Conservation (phyloP, 2,797 vertebrate species). For the Pachyuromys duprasi region DNA sequence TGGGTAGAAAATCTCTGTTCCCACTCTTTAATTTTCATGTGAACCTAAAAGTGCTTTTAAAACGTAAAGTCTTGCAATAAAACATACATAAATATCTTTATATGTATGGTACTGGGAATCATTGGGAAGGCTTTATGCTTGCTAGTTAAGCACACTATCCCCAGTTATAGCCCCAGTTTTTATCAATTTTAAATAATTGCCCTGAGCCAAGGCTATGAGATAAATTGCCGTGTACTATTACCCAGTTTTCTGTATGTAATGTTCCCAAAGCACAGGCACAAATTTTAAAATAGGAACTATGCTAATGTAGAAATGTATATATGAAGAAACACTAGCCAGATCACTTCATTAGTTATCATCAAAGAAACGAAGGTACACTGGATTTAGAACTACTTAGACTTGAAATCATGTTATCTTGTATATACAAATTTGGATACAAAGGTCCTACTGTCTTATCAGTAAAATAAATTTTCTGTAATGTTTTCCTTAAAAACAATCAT, state of each 20-base stretch:
- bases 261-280: neutral
- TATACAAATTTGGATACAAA: neutral
- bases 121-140: neutral
- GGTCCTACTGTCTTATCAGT: neutral
- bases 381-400: constrained; percentile 19
- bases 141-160: neutral
- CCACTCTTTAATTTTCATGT: neutral
- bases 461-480: constrained; percentile 26
- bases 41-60: neutral
- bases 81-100: neutral
- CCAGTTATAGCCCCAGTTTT: neutral
- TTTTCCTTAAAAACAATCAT: constrained; percentile 23
- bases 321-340: neutral
- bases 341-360: neutral
- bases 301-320: neutral
- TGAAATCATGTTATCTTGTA: neutral
- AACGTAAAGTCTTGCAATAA: neutral
- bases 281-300: constrained; percentile 44
- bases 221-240: neutral
- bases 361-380: constrained; percentile 5
- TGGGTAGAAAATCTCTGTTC: neutral
- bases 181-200: neutral
- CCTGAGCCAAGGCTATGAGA: neutral
- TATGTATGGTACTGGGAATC: neutral
- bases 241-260: neutral